phyloP scores from a whole-genome alignment of 2,888 invertebrate genomes.

The Iphiclides podalirius region DNA sequence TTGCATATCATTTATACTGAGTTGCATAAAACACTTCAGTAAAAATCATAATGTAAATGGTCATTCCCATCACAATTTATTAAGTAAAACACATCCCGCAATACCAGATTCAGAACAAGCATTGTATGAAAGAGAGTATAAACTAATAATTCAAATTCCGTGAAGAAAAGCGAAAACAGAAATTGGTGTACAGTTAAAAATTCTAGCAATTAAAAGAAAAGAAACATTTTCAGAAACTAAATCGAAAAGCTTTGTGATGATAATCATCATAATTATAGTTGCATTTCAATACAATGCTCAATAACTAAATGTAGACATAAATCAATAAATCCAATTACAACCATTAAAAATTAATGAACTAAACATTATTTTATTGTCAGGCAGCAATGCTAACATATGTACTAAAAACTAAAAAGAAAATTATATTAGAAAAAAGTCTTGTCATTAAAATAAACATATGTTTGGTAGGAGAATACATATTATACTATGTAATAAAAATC shows the following conservation, averaged over 20 bases:
- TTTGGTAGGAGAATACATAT: constrained; percentile 26
- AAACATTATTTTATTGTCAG: constrained; percentile 63
- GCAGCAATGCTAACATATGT: constrained; percentile 52
- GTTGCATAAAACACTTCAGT: no score
- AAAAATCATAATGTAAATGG: no score
- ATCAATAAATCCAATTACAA: constrained; percentile 39
- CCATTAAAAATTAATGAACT: constrained; percentile 42
- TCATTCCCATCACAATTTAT: neutral
- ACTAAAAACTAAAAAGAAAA: constrained; percentile 27
- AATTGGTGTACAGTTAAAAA: neutral
- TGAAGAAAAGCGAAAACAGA: neutral
- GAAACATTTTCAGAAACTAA: neutral
- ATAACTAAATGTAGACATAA: constrained; percentile 29
- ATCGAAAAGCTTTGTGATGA: neutral
- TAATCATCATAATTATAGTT: constrained; percentile 18
- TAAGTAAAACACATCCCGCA: constrained; percentile 11
- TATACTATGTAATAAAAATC: constrained; percentile 26
- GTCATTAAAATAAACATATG: constrained; percentile 36
- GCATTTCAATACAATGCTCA: constrained; percentile 43
- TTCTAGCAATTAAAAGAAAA: neutral
- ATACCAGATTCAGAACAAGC: constrained; percentile 22
- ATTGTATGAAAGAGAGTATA: constrained; percentile 27
- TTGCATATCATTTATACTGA: no score
- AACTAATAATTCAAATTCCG: constrained; percentile 38
- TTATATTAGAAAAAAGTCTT: constrained; percentile 48